These are phyloP conservation scores for Sternotherus odoratus DNA, from an alignment of 2,797 vertebrate species.

Conservation along the genomic window DNA sequence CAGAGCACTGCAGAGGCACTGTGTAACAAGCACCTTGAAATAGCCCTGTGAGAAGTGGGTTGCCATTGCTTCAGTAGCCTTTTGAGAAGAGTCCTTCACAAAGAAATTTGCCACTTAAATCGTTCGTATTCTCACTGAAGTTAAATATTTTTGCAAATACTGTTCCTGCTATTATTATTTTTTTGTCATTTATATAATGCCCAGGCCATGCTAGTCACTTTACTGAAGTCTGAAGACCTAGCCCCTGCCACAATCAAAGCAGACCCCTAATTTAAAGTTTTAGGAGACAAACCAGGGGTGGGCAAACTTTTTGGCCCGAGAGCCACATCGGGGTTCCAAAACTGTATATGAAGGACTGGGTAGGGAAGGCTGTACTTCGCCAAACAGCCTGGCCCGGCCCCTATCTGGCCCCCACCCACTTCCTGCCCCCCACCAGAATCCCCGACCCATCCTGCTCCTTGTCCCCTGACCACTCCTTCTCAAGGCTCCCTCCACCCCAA, in stretches of 20 bases:
- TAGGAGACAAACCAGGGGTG: neutral
- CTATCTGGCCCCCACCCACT: no score
- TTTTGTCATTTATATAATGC: neutral
- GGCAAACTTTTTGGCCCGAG: no score
- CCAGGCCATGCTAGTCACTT: neutral
- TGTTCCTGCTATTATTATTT: slow-evolving; percentile 44
- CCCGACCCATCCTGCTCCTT: no score
- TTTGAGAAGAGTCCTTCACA: neutral
- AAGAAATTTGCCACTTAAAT: slow-evolving; percentile 45
- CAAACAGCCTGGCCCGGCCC: no score
- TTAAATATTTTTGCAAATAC: slow-evolving; percentile 50
- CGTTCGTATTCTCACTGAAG: neutral
- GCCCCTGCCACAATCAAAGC: neutral
- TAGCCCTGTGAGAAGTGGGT: neutral
- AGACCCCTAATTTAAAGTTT: neutral
- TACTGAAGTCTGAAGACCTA: neutral
- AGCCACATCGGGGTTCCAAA: no score
- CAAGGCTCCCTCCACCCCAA: no score
- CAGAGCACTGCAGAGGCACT: neutral
- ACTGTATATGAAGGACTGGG: no score
- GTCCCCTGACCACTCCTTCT: no score
- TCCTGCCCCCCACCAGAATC: no score
- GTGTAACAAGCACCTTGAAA: neutral
- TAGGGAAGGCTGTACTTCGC: no score
- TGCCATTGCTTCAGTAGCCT: neutral